phyloP scores from a whole-genome alignment of 2,888 invertebrate genomes.

The Pyrocoelia pectoralis region DNA sequence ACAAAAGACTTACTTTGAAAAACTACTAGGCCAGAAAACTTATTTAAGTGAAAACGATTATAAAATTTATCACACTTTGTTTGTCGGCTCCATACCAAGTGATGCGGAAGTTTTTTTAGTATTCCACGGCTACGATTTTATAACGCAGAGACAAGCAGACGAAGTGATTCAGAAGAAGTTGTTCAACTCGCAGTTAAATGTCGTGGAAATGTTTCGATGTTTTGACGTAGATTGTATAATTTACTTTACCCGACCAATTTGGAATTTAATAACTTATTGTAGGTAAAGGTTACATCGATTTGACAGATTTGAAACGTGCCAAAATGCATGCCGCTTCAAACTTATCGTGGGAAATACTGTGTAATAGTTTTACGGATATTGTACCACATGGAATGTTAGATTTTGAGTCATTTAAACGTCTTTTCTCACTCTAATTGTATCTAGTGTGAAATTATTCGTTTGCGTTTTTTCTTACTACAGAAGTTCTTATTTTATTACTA shows the following conservation, averaged over 20 bases:
- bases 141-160: not conserved
- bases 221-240: slow-evolving; percentile 15
- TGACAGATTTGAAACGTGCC: slow-evolving; percentile 18
- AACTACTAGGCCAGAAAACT: slow-evolving; percentile 9
- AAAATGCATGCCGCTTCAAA: slow-evolving; percentile 11
- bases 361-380: slow-evolving; percentile 17
- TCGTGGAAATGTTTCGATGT: slow-evolving; percentile 13
- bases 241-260: not conserved
- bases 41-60: slow-evolving; percentile 12
- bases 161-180: slow-evolving; percentile 16
- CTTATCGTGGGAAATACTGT: slow-evolving; percentile 22
- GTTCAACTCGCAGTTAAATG: not conserved
- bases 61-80: slow-evolving; percentile 14
- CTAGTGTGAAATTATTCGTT: no score
- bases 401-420: slow-evolving; percentile 21
- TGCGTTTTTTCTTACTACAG: no score
- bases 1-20: not conserved
- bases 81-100: slow-evolving; percentile 12
- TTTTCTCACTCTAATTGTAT: no score
- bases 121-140: not conserved
- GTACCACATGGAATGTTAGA: slow-evolving; percentile 19
- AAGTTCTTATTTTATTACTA: no score
- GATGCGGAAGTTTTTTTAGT: slow-evolving; percentile 20
- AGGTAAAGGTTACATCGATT: slow-evolving; percentile 28
- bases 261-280: slow-evolving; percentile 9